A percentile compares a stretch with the other conserved stretches of the same genome.
phyloP scores from a whole-genome alignment of 37 sponge, comb jelly and placozoan species.

The Eunapius fragilis region DNA sequence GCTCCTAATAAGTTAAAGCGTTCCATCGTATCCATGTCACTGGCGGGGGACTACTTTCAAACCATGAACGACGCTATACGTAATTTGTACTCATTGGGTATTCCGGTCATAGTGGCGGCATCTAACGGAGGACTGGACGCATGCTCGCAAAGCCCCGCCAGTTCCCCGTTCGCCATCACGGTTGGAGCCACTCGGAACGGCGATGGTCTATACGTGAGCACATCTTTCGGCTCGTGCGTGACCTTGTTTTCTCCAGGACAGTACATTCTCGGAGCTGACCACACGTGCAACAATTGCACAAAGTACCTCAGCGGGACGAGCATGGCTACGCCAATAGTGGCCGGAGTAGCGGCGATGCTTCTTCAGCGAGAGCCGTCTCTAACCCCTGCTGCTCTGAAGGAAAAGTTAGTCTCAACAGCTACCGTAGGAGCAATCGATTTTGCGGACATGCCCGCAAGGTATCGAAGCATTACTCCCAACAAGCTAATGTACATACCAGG shows the following conservation, averaged over 20 bases:
- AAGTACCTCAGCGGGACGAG: conserved; percentile 59
- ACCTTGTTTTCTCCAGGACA: conserved; percentile 77
- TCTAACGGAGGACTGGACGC: conserved; percentile 55
- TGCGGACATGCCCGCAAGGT: conserved; percentile 8
- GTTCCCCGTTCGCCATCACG: conserved; percentile 39
- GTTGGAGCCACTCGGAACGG: conserved; percentile 52
- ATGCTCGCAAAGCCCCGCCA: conserved; percentile 43
- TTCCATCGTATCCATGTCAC: conserved; percentile 61
- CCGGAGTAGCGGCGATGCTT: conserved; percentile 59
- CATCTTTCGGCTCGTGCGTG: conserved; percentile 69
- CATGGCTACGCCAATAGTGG: conserved; percentile 67
- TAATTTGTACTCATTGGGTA: conserved; percentile 1
- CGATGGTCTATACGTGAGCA: conserved; percentile 60
- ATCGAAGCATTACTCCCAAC: conserved; percentile 24
- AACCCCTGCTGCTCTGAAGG: conserved; percentile 42
- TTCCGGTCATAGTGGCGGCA: conserved; percentile 61
- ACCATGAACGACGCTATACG: conserved; percentile 50
- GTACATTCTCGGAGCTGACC: conserved; percentile 34
- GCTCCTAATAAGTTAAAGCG: not conserved
- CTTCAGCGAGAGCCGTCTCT: conserved; percentile 39
- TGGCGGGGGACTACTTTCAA: conserved; percentile 41
- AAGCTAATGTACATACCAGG: conserved; percentile 38
- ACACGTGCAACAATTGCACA: conserved; percentile 34
- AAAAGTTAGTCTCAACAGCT: conserved; percentile 24
- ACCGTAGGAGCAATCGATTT: conserved; percentile 29